Evolutionary conservation across 1,140 invertebrate genomes (phyloP).

Genomic region (Trichogramma pretiosum): DNA sequence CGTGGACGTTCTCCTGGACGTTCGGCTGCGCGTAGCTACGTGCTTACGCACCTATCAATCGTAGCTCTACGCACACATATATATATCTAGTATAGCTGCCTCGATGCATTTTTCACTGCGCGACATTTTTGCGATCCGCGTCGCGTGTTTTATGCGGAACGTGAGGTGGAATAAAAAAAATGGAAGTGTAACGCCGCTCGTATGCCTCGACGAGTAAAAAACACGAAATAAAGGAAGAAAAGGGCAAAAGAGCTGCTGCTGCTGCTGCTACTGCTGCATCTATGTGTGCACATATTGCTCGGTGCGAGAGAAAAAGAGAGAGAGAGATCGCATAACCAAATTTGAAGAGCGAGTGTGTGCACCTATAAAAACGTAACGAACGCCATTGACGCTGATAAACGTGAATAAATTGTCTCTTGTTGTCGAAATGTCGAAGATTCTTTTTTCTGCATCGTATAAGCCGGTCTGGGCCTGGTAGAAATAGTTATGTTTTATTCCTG

Average conservation of each 20-base stretch:
- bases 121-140: no score
- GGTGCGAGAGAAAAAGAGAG: no score
- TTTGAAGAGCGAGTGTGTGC: constrained; percentile 16
- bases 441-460: constrained; percentile 6
- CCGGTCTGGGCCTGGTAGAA: no score
- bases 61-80: no score
- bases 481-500: no score
- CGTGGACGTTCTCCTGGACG: not conserved
- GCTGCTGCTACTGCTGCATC: not conserved
- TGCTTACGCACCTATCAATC: constrained; percentile 27
- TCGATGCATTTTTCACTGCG: constrained; percentile 30
- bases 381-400: constrained; percentile 19
- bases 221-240: no score
- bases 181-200: constrained; percentile 24
- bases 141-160: constrained; percentile 14
- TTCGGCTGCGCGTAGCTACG: no score
- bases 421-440: constrained; percentile 4
- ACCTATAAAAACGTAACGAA: constrained; percentile 19
- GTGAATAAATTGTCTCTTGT: constrained; percentile 20
- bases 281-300: no score
- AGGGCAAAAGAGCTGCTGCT: constrained; percentile 15
- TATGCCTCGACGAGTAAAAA: no score
- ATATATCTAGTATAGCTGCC: no score
- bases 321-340: constrained; percentile 14
- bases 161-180: constrained; percentile 26